Evolutionary conservation across 2,888 invertebrate genomes (phyloP).

Genomic region (Gortyna flavago): DNA sequence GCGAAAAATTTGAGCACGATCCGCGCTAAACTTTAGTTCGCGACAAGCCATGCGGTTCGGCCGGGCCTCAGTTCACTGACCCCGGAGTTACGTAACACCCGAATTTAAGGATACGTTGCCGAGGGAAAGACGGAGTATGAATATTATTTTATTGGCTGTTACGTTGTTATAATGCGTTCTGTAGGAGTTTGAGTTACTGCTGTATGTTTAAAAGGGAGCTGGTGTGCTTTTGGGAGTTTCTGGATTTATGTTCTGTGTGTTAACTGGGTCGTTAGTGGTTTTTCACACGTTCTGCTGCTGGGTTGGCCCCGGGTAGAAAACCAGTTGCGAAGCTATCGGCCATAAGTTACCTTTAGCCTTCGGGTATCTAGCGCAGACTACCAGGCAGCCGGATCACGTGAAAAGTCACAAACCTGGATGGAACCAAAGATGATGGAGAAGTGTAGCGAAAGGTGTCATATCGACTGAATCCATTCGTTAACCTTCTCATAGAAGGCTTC

Average conservation of each 20-base stretch:
- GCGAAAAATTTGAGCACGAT: conserved; percentile 57
- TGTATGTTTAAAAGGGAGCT: neutral
- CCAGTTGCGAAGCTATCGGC: neutral
- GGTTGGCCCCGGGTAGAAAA: neutral
- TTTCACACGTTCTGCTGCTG: neutral
- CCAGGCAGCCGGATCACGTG: neutral
- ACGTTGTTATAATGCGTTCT: conserved; percentile 28
- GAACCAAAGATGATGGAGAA: neutral
- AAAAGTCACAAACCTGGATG: neutral
- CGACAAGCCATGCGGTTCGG: conserved; percentile 66
- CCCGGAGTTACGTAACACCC: conserved; percentile 79
- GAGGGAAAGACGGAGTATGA: conserved; percentile 58
- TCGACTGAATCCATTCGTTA: neutral
- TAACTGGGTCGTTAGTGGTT: neutral
- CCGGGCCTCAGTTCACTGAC: conserved; percentile 80
- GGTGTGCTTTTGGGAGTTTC: conserved; percentile 11
- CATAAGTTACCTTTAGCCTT: neutral
- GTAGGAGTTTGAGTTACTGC: conserved; percentile 26
- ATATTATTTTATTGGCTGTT: conserved; percentile 57
- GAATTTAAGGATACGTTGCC: conserved; percentile 77
- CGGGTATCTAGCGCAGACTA: neutral
- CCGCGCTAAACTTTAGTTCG: conserved; percentile 67
- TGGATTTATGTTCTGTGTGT: neutral
- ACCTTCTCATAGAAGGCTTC: neutral
- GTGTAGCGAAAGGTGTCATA: neutral